phyloP scores from a whole-genome alignment of 2,888 invertebrate species.

The Epicampocera succincta region DNA sequence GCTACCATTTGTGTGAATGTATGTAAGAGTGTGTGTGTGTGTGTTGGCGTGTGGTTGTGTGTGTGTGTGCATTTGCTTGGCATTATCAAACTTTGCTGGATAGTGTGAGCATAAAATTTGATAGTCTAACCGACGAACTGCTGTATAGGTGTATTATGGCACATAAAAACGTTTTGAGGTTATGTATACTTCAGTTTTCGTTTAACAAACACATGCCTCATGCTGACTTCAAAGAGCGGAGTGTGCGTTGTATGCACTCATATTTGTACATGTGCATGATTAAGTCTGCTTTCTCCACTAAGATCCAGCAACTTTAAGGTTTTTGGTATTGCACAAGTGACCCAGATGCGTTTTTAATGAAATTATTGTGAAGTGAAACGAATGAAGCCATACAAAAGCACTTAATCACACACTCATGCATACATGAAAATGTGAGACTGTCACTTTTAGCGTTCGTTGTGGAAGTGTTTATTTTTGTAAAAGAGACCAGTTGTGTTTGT shows the following conservation, averaged over 20 bases:
- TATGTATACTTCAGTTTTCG: too few relatives aligned
- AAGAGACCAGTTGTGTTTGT: too few relatives aligned
- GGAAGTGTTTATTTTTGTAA: neutral
- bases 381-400: slow-evolving; percentile 71
- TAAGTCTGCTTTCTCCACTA: neutral
- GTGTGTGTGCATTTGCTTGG: neutral
- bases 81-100: too few relatives aligned
- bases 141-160: too few relatives aligned
- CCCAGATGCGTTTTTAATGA: slow-evolving; percentile 74
- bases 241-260: too few relatives aligned
- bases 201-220: too few relatives aligned
- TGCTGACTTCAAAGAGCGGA: too few relatives aligned
- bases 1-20: neutral
- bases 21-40: neutral
- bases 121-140: too few relatives aligned
- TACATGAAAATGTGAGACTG: too few relatives aligned
- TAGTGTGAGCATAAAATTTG: too few relatives aligned
- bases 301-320: slow-evolving; percentile 5
- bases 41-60: neutral
- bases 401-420: slow-evolving; percentile 4
- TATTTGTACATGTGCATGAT: slow-evolving; percentile 3
- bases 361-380: slow-evolving; percentile 78
- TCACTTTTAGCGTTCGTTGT: too few relatives aligned
- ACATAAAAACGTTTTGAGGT: too few relatives aligned
- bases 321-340: slow-evolving; percentile 59